These are phyloP conservation scores for Crenuchus spilurus DNA, from an alignment of 2,797 vertebrate genomes.

Conservation along the genomic window DNA sequence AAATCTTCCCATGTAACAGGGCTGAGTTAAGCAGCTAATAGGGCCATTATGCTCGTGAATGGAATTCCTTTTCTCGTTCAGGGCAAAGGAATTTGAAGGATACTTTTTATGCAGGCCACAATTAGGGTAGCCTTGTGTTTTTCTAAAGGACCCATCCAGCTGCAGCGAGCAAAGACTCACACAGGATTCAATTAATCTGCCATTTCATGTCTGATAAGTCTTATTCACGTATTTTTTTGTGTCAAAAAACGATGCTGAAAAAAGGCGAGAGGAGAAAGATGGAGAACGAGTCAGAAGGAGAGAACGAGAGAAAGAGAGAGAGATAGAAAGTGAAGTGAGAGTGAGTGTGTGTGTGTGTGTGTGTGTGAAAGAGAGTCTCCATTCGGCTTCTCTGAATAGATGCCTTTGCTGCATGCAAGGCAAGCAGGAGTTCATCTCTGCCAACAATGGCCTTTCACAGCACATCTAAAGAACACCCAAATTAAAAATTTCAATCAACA, in stretches of 20 bases:
- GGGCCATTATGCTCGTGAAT: constrained; percentile 90
- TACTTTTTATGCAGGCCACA: constrained; percentile 93
- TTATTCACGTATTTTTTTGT: constrained; percentile 87
- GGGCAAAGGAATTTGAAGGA: constrained; percentile 96
- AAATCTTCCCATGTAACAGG: constrained; percentile 85
- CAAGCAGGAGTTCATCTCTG: constrained; percentile 85
- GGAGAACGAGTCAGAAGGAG: constrained; percentile 1
- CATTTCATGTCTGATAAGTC: constrained; percentile 90
- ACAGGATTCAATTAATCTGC: constrained; percentile 96
- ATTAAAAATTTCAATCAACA: constrained; percentile 95
- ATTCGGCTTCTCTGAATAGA: constrained; percentile 83
- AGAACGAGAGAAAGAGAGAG: constrained; percentile 63
- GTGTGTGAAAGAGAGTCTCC: constrained; percentile 78
- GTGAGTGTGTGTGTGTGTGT: constrained; percentile 79
- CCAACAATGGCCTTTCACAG: constrained; percentile 83
- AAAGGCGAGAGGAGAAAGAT: constrained; percentile 67
- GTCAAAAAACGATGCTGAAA: constrained; percentile 69
- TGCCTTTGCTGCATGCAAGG: constrained; percentile 71
- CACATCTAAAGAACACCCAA: constrained; percentile 88
- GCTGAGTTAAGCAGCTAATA: constrained; percentile 97
- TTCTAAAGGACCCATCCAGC: constrained; percentile 89
- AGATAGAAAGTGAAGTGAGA: constrained; percentile 58
- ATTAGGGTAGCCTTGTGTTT: constrained; percentile 90
- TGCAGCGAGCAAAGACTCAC: constrained; percentile 87
- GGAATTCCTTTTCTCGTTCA: constrained; percentile 89